Conservation (phyloP, 2,888 invertebrate species). For the Venustoraphidia nigricollis region DNA sequence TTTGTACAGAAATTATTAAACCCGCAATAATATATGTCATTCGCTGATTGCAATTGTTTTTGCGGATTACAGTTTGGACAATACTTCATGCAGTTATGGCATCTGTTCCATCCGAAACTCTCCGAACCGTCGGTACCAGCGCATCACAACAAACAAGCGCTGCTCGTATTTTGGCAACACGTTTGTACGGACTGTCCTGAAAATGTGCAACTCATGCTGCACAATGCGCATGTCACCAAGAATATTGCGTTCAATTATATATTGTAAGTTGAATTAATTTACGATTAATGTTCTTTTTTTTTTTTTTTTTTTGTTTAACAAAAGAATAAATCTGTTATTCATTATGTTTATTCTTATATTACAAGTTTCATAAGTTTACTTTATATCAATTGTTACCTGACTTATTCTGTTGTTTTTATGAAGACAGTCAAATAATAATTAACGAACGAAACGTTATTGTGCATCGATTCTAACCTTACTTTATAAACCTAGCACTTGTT, state of each 20-base stretch:
- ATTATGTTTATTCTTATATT: neutral
- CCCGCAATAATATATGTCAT: too few species aligned
- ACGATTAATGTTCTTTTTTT: constrained; percentile 2
- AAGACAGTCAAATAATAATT: too few species aligned
- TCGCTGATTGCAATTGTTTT: constrained; percentile 3
- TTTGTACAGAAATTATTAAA: too few species aligned
- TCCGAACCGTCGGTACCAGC: constrained; percentile 90
- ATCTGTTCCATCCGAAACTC: constrained; percentile 83
- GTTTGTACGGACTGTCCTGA: constrained; percentile 86
- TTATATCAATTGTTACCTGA: neutral
- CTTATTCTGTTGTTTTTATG: too few species aligned
- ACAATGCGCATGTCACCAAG: constrained; percentile 76
- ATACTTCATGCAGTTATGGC: constrained; percentile 83
- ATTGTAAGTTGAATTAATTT: constrained; percentile 45
- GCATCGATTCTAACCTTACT: too few species aligned
- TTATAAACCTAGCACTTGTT: too few species aligned
- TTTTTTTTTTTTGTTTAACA: neutral
- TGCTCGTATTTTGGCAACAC: constrained; percentile 87
- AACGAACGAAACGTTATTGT: too few species aligned
- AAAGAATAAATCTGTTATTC: neutral
- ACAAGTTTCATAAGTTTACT: neutral
- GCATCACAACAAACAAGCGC: constrained; percentile 88
- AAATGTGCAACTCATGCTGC: constrained; percentile 75
- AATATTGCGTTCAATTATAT: constrained; percentile 95
- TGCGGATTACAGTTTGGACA: constrained; percentile 63